phyloP scores from a whole-genome alignment of 2,888 invertebrate species.

The Siphlonurus alternatus region DNA sequence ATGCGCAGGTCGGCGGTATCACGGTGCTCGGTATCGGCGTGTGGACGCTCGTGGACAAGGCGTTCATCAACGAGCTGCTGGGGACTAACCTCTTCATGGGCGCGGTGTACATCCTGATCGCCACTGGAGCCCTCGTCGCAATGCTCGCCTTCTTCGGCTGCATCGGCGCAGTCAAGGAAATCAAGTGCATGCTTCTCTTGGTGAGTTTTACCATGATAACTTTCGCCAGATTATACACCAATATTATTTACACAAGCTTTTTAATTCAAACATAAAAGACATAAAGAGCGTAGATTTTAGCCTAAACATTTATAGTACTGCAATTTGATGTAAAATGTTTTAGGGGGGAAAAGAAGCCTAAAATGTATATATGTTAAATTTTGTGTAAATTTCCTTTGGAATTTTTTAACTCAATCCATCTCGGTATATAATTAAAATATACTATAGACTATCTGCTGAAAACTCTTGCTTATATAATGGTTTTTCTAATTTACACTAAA shows the following conservation, averaged over 20 bases:
- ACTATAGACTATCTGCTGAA: too few species aligned
- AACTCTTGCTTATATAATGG: too few species aligned
- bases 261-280: not conserved
- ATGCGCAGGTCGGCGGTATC: conserved; percentile 55
- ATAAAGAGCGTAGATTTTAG: not conserved
- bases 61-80: conserved; percentile 67
- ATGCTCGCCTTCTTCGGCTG: conserved; percentile 81
- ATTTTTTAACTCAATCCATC: too few species aligned
- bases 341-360: too few species aligned
- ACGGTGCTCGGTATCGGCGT: conserved; percentile 60
- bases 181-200: conserved; percentile 81
- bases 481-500: too few species aligned
- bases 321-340: not conserved
- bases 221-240: not conserved
- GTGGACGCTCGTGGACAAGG: conserved; percentile 71
- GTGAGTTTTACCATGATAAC: conserved; percentile 37
- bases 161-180: conserved; percentile 83
- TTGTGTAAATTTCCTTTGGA: too few species aligned
- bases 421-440: too few species aligned
- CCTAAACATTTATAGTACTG: not conserved
- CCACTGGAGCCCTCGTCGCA: conserved; percentile 63
- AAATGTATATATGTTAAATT: too few species aligned
- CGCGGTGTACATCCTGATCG: conserved; percentile 67
- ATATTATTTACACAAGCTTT: not conserved
- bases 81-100: conserved; percentile 78